Base-by-base conservation (phyloP, 2,113 vertebrate genomes). In the Melanocharis versteri region DNA sequence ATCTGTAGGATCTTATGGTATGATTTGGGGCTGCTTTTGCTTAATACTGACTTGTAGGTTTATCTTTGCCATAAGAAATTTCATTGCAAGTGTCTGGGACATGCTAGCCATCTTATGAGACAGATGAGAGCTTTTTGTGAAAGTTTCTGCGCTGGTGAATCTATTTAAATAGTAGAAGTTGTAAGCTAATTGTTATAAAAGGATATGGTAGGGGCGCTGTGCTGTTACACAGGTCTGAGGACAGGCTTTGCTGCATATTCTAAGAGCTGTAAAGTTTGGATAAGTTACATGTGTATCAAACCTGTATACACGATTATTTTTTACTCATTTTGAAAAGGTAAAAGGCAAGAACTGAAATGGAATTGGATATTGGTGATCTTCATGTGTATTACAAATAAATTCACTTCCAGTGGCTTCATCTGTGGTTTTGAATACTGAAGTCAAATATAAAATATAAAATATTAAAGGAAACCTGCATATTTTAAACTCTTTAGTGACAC, bases 151-250 rank as follows among this genome's bases (percentile, higher is more conserved):
- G 44, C 6, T 19, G 6, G 2, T 37, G 30, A 8, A 78, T 15
- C 4, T 64, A 19, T 70, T 73, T 42, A 69, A 44, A 12, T 4
- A 35, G 11, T 27, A 50, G 9, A 10, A 61, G 13, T 21, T 56
- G 13, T 40, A 39, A 70, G 10, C 5, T 45, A 14, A 22, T 66
- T 66, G 50, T 22, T 62, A 6, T 27, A 30, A 60, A 60, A 72
- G 2, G 9, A 0, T 27, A 10, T 24, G 11, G 53, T 53, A 69
- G 62, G 9, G 11, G 45, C 15, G 22, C 5, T 62, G 17, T 0
- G 10, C 20, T 58, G 39, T 48, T 26, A 9, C 13, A 47, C 22
- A 44, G 22, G 24, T 21, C 42, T 40, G 33, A 83, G 31, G 31
- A 73, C 8, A 61, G 5, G 19, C 7, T 60, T 66, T 58, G 9